phyloP scores from a whole-genome alignment of 37 sponge, comb jelly and placozoan genomes.

The Halichondria panicea region DNA sequence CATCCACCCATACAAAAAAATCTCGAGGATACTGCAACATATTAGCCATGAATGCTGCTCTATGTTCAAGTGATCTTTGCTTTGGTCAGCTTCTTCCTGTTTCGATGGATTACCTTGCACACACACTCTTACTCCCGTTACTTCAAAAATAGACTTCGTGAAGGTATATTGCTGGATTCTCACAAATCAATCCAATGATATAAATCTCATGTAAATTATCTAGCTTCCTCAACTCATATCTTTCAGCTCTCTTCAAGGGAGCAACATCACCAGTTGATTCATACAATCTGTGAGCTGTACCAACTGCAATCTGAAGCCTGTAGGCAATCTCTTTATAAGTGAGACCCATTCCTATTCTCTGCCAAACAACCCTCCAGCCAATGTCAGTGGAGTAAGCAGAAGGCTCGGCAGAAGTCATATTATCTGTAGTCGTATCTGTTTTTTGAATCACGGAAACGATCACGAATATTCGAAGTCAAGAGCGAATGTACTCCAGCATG shows the following conservation, averaged over 20 bases:
- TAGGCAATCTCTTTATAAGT: conserved; percentile 6
- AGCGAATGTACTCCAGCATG: no score
- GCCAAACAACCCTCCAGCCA: conserved; percentile 41
- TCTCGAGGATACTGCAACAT: no score
- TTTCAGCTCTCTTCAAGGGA: neutral
- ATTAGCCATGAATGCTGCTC: conserved; percentile 26
- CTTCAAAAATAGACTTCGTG: conserved; percentile 8
- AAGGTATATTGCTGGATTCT: conserved; percentile 32
- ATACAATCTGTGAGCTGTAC: conserved; percentile 32
- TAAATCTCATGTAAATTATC: conserved; percentile 32
- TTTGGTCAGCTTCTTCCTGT: conserved; percentile 28
- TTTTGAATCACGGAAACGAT: no score
- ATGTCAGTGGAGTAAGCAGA: conserved; percentile 13
- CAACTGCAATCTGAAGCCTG: conserved; percentile 12
- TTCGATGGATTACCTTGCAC: conserved; percentile 1
- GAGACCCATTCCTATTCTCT: conserved; percentile 18
- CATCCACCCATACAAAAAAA: no score
- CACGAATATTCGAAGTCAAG: no score
- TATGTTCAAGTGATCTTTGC: conserved; percentile 13
- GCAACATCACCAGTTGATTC: conserved; percentile 13
- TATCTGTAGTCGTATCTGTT: no score
- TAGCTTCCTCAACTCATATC: neutral
- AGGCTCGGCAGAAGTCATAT: conserved; percentile 16
- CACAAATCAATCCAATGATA: conserved; percentile 10
- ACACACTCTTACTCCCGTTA: neutral